A percentile compares a stretch with the other conserved stretches of the same genome.
Conservation (phyloP, 2,113 vertebrate genomes). For the cat (Felis catus) region F.catus_Fca126_mat1.0 CM031411.1:125795501-125796000, state of each 20-base stretch:
- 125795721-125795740: neutral
- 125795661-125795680: constrained; percentile 28
- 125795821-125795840: neutral
- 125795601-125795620: neutral
- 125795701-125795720: constrained; percentile 49
- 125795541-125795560: constrained; percentile 85
- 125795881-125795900: constrained; percentile 95
- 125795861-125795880: constrained; percentile 93
- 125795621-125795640: neutral
- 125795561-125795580: constrained; percentile 83
- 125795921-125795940: constrained; percentile 94
- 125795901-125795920: constrained; percentile 94
- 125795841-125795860: constrained; percentile 80
- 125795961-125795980: neutral
- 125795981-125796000: neutral
- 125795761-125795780: constrained; percentile 30
- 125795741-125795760: constrained; percentile 9
- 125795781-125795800: neutral
- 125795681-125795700: neutral
- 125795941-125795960: too few relatives aligned
- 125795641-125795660: neutral
- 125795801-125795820: neutral
- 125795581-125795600: neutral
- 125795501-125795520: rapidly evolving
- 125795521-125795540: constrained; percentile 85